Percentiles rank a stretch among this genome's conserved stretches.
Evolutionary conservation across 2,888 invertebrate species (phyloP).

Genomic region (Drosophila greeni): DNA sequence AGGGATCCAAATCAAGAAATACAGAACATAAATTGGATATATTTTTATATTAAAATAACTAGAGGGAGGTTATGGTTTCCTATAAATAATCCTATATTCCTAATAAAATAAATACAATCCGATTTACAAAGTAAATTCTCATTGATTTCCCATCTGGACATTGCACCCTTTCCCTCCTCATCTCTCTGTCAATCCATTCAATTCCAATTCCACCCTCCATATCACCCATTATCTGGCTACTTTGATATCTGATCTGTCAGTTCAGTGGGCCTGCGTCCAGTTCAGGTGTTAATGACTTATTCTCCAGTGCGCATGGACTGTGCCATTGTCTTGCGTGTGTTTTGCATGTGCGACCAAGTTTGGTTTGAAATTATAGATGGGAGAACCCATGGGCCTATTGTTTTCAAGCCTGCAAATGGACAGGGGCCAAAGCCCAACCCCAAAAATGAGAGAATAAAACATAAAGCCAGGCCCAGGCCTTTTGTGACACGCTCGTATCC

Average conservation of each 20-base stretch:
- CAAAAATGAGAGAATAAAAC: constrained; percentile 49
- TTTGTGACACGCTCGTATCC: constrained; percentile 68
- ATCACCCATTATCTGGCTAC: neutral
- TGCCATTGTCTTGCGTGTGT: constrained; percentile 48
- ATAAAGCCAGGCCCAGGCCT: constrained; percentile 48
- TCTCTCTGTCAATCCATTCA: neutral
- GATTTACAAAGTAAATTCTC: neutral
- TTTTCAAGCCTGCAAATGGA: constrained; percentile 48
- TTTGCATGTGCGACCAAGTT: constrained; percentile 57
- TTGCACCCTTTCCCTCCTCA: neutral
- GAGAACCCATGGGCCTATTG: constrained; percentile 47
- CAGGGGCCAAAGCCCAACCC: constrained; percentile 46
- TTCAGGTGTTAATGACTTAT: constrained; percentile 71
- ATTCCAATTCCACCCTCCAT: neutral
- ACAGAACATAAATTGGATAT: too few relatives aligned
- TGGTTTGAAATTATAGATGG: constrained; percentile 38
- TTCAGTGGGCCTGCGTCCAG: constrained; percentile 46
- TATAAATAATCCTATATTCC: too few relatives aligned
- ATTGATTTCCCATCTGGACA: neutral
- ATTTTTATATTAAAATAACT: neutral
- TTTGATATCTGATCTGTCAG: constrained; percentile 44
- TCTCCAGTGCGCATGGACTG: constrained; percentile 29
- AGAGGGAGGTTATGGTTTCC: too few relatives aligned
- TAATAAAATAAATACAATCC: too few relatives aligned
- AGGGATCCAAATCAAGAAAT: neutral